A percentile compares a stretch with the other conserved stretches of the same genome.
Evolutionary conservation across 2,113 vertebrate genomes (phyloP).

Genomic region (Myotis yumanensis): DNA sequence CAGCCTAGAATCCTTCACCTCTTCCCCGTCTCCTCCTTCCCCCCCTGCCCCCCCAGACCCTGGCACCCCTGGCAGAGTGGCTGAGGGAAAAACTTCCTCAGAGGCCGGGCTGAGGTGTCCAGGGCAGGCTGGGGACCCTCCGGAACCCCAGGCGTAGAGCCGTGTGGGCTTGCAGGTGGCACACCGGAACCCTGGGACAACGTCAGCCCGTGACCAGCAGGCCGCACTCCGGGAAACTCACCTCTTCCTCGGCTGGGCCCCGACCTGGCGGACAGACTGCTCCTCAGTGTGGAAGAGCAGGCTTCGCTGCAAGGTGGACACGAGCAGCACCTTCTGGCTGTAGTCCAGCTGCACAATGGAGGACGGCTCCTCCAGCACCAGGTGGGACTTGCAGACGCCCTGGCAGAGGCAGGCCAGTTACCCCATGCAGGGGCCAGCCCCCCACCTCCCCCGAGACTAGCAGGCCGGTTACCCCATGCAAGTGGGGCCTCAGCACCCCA

Average conservation of each 20-base stretch:
- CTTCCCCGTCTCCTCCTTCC: not conserved
- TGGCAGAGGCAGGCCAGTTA: slow-evolving; percentile 60
- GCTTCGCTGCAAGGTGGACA: slow-evolving; percentile 92
- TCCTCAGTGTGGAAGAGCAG: slow-evolving; percentile 94
- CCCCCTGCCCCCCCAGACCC: not conserved
- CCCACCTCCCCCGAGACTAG: too few species aligned
- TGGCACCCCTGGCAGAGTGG: not conserved
- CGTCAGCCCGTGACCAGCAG: not conserved
- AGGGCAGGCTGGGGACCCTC: not conserved
- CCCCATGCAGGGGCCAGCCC: not conserved
- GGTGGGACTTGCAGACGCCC: slow-evolving; percentile 91
- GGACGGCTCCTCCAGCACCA: slow-evolving; percentile 92
- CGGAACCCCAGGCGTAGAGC: not conserved
- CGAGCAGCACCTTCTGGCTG: slow-evolving; percentile 93
- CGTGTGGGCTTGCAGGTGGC: accelerated
- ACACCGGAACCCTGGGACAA: too few species aligned
- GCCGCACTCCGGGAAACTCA: slow-evolving; percentile 71
- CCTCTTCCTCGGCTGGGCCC: slow-evolving; percentile 94
- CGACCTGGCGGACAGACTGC: slow-evolving; percentile 90
- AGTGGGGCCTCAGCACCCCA: not conserved
- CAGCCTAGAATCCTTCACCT: not conserved
- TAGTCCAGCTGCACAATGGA: slow-evolving; percentile 96
- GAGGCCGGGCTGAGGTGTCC: not conserved
- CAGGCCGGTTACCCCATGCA: not conserved
- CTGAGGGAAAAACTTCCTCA: not conserved